Base-by-base conservation (phyloP, 2,888 invertebrate genomes). In the Scaptomyza flava region DNA sequence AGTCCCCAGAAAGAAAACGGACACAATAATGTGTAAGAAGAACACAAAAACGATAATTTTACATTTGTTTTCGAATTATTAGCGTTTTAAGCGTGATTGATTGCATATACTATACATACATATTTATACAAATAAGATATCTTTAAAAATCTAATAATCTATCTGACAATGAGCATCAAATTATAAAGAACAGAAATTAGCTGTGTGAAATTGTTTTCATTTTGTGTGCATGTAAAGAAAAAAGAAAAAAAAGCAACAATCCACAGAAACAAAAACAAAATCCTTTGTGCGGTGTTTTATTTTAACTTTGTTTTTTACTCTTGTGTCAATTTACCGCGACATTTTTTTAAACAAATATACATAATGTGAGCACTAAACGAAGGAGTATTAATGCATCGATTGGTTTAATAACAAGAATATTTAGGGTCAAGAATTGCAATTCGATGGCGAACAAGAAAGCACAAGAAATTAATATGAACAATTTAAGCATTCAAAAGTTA, bases 381-480 rank as follows among this genome's bases (percentile, higher is more conserved):
- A 68, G 53, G 57, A 68, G 62, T 79, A 78, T 62, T 69, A 45
- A 63, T 63, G 20, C 38, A 64, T 54, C 48, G 57, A 68, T 43
- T 33, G 36, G 46, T 59, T 56, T 67, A 68, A 68, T 27, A 38
- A 42, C 9, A 38, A 48, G 79, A 66, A 43, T 47, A 76, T 59
- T 33, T 45, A 59, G 66, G 20, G n/a, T 20, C n/a, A 59, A 59
- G 61, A 66, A 43, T 65, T 47, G 57, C 47, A 38, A 77, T 68
- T 68, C 56, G 62, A 72, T 67, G 67, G 70, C 87, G 76, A 83
- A 79, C 85, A 82, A 85, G 79, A 47, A 74, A 76, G 76, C 82
- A 76, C 73, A 76, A 85, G 81, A 86, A 86, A 86, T 83, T 80
- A 80, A 69, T 63, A 59, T 50, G 62, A 70, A 73, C 68, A 79